These are phyloP conservation scores for Leuctra nigra DNA, from an alignment of 2,888 invertebrate species.

Conservation along the genomic window DNA sequence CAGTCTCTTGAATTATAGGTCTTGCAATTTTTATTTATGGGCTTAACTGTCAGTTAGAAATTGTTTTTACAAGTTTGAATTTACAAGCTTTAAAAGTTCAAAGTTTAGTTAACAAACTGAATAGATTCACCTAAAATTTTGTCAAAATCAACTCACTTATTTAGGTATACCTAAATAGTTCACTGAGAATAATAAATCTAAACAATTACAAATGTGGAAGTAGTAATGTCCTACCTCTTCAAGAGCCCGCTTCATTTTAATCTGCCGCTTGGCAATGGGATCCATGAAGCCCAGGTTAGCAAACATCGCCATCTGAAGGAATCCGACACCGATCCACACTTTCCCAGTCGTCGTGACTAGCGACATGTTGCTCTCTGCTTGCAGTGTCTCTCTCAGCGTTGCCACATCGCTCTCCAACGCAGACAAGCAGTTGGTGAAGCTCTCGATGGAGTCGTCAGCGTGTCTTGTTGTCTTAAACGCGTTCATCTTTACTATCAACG, in stretches of 20 bases:
- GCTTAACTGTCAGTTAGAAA: no score
- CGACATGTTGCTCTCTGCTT: background rate
- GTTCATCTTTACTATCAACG: background rate
- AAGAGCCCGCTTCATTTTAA: conserved; percentile 61
- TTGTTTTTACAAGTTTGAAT: no score
- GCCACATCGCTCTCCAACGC: background rate
- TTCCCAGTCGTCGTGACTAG: conserved; percentile 23
- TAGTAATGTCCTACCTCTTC: conserved; percentile 57
- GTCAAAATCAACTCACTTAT: no score
- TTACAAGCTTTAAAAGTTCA: no score
- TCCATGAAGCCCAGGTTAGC: conserved; percentile 67
- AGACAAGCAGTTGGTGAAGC: background rate
- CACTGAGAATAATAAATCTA: no score
- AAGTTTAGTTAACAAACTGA: no score
- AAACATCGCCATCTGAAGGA: conserved; percentile 50
- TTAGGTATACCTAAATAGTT: no score
- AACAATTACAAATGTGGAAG: no score
- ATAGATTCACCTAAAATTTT: no score
- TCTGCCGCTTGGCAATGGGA: conserved; percentile 68
- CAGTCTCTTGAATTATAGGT: no score
- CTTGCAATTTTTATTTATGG: no score
- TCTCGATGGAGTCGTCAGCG: background rate
- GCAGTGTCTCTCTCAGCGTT: background rate
- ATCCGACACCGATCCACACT: conserved; percentile 43
- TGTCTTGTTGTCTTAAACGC: background rate